These are phyloP conservation scores for Leucosticte australis DNA, from an alignment of 2,113 vertebrate genomes.

Conservation along the genomic window DNA sequence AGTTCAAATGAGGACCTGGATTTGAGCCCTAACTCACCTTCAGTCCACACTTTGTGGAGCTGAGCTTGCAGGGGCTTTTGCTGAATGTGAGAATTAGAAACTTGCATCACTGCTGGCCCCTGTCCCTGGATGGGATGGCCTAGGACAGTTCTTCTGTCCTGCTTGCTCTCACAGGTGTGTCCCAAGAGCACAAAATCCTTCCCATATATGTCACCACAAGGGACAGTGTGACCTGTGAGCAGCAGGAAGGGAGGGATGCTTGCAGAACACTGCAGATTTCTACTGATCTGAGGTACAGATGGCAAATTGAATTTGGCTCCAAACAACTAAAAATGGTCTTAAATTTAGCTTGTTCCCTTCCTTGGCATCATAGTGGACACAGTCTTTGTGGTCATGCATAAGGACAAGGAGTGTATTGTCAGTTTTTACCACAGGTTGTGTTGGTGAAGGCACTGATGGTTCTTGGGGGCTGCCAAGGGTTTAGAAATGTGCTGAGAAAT, in stretches of 20 bases:
- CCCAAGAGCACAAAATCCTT: neutral
- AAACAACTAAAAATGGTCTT: neutral
- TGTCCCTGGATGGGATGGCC: neutral
- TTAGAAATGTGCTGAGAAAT: neutral
- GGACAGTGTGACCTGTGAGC: neutral
- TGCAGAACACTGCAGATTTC: neutral
- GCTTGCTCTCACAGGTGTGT: neutral
- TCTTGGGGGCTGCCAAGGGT: neutral
- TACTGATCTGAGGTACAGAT: neutral
- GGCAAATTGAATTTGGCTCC: neutral
- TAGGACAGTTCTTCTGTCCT: neutral
- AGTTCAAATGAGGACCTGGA: neutral
- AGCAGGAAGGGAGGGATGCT: neutral
- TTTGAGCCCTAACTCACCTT: neutral
- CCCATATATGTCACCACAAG: neutral
- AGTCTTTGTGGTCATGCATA: neutral
- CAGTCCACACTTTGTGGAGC: neutral
- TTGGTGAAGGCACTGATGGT: accelerated
- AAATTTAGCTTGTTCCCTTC: neutral
- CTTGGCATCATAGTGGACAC: neutral
- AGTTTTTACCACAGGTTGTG: neutral
- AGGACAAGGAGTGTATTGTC: neutral
- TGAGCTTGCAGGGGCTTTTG: neutral
- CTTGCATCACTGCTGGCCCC: neutral
- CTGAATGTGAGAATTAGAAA: neutral